phyloP scores from a whole-genome alignment of 1,140 invertebrate genomes.

The Glomeris maerens region DNA sequence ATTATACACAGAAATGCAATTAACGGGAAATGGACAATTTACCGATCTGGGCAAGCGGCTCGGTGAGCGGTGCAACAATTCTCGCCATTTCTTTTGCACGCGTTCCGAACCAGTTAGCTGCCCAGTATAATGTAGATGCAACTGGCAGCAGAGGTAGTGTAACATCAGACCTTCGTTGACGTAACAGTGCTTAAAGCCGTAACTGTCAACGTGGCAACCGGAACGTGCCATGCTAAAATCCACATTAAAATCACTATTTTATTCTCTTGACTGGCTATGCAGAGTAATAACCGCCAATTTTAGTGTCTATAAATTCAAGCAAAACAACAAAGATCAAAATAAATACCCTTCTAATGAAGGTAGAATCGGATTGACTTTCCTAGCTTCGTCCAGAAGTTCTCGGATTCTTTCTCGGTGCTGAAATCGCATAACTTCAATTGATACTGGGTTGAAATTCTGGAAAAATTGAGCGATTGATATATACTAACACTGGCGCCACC shows the following conservation, averaged over 20 bases:
- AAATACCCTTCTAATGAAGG: constrained; percentile 39
- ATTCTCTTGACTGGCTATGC: not conserved
- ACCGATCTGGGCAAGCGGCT: constrained; percentile 7
- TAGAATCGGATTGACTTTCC: constrained; percentile 35
- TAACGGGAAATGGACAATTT: not conserved
- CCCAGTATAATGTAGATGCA: constrained; percentile 31
- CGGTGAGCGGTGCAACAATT: constrained; percentile 4
- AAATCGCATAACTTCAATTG: constrained; percentile 11
- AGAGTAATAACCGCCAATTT: not conserved
- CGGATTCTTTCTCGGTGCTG: constrained; percentile 37
- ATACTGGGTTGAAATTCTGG: not conserved
- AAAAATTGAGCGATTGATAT: not conserved
- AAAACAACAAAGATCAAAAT: no score
- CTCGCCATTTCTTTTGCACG: constrained; percentile 26
- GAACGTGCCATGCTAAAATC: constrained; percentile 26
- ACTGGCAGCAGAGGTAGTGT: constrained; percentile 39
- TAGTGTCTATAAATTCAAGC: no score
- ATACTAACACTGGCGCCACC: constrained; percentile 35
- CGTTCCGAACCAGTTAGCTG: constrained; percentile 26
- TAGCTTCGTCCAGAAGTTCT: constrained; percentile 33
- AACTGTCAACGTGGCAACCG: constrained; percentile 35
- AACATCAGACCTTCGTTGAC: constrained; percentile 31
- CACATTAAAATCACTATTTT: not conserved
- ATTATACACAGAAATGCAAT: no score
- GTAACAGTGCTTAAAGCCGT: constrained; percentile 36